phyloP scores from a whole-genome alignment of 2,113 vertebrate species.

The Dromaius novaehollandiae region DNA sequence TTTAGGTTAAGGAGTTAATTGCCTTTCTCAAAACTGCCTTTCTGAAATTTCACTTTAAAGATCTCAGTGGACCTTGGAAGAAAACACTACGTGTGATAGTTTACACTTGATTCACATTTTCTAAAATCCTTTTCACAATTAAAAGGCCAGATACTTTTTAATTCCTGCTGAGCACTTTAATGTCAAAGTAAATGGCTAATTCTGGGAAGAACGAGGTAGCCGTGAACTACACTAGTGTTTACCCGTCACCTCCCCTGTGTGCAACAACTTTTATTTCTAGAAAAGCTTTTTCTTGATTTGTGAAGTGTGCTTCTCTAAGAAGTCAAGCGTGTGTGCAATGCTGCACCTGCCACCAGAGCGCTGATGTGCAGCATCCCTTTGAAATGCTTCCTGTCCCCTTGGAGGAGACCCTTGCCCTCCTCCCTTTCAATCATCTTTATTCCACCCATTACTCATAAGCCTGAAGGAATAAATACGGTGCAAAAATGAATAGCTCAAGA shows the following conservation, averaged over 20 bases:
- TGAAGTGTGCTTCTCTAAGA: neutral
- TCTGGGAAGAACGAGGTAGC: neutral
- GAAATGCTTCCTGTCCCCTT: neutral
- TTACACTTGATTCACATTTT: neutral
- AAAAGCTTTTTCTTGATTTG: neutral
- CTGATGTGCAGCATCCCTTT: neutral
- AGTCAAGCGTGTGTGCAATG: neutral
- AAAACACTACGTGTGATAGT: neutral
- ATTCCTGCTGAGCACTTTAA: neutral
- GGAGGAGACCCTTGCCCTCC: neutral
- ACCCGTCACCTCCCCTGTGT: neutral
- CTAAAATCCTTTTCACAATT: neutral
- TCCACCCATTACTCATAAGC: neutral
- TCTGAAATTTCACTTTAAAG: neutral
- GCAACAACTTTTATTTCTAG: neutral
- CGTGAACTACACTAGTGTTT: neutral
- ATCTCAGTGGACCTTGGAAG: conserved; percentile 7
- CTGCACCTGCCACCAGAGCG: neutral
- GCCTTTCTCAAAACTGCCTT: conserved; percentile 3
- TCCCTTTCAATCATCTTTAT: neutral
- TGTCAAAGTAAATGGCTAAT: neutral
- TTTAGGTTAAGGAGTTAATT: conserved; percentile 55
- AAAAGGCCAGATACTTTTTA: neutral
- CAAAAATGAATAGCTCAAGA: neutral
- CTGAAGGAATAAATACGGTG: neutral